Percentiles rank a stretch among this genome's conserved stretches.
Conservation (phyloP, 2,888 invertebrate species). For the Drosophila ezoana region DNA sequence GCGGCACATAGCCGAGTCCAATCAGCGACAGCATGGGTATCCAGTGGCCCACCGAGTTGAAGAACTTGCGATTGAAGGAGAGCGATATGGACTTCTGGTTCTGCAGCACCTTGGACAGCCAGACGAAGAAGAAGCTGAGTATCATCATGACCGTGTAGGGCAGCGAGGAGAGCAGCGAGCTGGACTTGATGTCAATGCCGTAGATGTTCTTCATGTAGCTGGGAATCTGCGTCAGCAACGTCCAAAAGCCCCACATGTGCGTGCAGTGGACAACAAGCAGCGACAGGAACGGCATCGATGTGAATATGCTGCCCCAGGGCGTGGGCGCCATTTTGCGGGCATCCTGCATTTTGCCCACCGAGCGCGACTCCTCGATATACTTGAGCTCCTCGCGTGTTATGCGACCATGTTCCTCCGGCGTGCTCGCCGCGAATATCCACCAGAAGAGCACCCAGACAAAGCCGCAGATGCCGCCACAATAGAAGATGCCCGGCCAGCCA, state of each 20-base stretch:
- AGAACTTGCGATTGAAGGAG: slow-evolving; percentile 85
- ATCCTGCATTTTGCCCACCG: slow-evolving; percentile 70
- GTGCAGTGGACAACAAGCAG: slow-evolving; percentile 91
- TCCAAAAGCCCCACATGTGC: slow-evolving; percentile 93
- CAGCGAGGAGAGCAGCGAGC: slow-evolving; percentile 89
- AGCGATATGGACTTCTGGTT: slow-evolving; percentile 79
- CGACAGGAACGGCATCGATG: slow-evolving; percentile 91
- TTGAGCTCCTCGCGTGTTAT: slow-evolving; percentile 88
- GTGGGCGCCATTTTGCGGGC: slow-evolving; percentile 84
- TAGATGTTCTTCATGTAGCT: slow-evolving; percentile 92
- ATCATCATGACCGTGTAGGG: slow-evolving; percentile 91
- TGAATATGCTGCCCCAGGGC: slow-evolving; percentile 91
- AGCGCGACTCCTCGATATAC: slow-evolving; percentile 88
- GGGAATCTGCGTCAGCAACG: slow-evolving; percentile 92
- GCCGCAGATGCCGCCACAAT: slow-evolving; percentile 88
- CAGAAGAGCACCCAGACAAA: slow-evolving; percentile 88
- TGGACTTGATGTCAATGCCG: slow-evolving; percentile 89
- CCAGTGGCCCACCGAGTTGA: slow-evolving; percentile 88
- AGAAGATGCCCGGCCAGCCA: slow-evolving; percentile 93
- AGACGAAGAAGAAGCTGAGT: slow-evolving; percentile 90
- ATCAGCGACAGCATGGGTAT: slow-evolving; percentile 89
- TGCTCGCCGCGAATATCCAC: slow-evolving; percentile 88
- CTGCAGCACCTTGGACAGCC: slow-evolving; percentile 87
- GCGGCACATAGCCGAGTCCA: slow-evolving; percentile 86
- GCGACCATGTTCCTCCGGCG: slow-evolving; percentile 87